A percentile compares a stretch with the other conserved stretches of the same genome.
phyloP scores from a whole-genome alignment of 2,797 vertebrate genomes.

The Alectoris magna region DNA sequence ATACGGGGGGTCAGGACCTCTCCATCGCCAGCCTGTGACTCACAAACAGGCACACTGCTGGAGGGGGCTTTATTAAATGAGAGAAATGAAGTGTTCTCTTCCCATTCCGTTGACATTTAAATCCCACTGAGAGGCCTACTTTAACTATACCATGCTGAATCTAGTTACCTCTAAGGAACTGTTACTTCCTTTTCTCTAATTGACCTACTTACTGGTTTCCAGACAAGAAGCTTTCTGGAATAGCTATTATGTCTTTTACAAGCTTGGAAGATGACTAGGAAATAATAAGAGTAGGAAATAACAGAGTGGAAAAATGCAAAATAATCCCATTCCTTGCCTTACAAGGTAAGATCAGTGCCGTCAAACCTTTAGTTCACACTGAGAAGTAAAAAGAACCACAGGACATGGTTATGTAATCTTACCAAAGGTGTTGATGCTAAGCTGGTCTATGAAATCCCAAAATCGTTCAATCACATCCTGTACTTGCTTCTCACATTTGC shows the following conservation, averaged over 20 bases:
- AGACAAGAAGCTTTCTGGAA: neutral
- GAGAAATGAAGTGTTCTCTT: neutral
- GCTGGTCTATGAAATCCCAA: slow-evolving; percentile 98
- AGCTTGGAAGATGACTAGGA: neutral
- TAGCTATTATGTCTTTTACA: neutral
- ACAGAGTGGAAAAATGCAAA: neutral
- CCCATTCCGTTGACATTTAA: neutral
- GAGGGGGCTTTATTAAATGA: neutral
- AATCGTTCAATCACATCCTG: slow-evolving; percentile 97
- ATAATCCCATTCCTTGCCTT: neutral
- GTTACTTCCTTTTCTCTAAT: neutral
- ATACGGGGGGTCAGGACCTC: accelerated
- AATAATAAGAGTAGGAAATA: neutral
- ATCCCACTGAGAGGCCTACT: neutral
- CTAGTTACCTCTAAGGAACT: neutral
- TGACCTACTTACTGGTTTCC: neutral
- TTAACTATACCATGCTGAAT: neutral
- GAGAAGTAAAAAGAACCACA: neutral
- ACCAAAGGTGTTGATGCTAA: slow-evolving; percentile 98
- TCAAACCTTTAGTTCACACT: neutral
- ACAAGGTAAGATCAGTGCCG: neutral
- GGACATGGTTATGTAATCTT: slow-evolving; percentile 13
- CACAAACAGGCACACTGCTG: neutral
- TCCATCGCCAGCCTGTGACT: neutral
- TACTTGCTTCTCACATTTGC: slow-evolving; percentile 98